Conservation (phyloP, 2,113 vertebrate genomes). For the Herpailurus yagouaroundi region DNA sequence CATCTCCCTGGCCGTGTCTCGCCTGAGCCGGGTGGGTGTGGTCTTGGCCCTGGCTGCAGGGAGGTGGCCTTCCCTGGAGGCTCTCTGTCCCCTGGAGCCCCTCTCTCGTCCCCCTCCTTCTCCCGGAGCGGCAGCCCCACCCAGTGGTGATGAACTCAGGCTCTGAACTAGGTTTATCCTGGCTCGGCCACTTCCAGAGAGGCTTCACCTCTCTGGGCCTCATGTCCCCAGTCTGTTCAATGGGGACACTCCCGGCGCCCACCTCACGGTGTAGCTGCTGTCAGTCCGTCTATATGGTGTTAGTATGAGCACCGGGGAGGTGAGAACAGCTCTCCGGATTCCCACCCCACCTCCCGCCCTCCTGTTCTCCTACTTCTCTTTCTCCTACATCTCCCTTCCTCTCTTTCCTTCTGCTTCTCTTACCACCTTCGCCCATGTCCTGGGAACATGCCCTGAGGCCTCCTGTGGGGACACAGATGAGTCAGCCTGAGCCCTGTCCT, state of each 20-base stretch:
- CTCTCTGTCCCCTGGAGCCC: neutral
- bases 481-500: neutral
- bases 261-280: neutral
- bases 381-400: rapidly evolving
- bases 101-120: rapidly evolving
- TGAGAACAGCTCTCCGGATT: neutral
- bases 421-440: neutral
- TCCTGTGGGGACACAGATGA: neutral
- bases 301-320: neutral
- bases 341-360: too few species aligned
- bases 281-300: neutral
- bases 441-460: neutral
- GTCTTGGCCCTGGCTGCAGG: conserved; percentile 56
- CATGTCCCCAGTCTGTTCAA: rapidly evolving
- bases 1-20: conserved; percentile 93
- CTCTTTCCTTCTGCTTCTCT: neutral
- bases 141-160: neutral
- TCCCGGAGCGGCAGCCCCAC: neutral
- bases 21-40: conserved; percentile 91
- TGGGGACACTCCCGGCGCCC: too few species aligned
- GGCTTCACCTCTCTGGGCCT: neutral
- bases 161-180: neutral
- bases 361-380: neutral
- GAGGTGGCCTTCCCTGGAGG: too few species aligned
- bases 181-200: neutral